Base-by-base conservation (phyloP, 1,140 invertebrate species). In the Drosophila willistoni region DNA sequence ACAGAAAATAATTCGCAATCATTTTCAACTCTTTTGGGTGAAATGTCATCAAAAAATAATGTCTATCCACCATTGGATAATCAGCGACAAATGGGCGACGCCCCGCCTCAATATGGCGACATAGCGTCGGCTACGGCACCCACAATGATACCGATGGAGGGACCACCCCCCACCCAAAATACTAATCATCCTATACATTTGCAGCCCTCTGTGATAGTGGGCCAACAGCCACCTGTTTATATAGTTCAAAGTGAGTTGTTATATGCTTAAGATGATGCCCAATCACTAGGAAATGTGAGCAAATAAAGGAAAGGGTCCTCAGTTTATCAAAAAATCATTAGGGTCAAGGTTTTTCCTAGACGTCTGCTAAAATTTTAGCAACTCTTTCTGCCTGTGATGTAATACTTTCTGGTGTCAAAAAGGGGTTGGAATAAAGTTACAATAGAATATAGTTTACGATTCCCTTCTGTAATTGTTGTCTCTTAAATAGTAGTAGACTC, bases 91-190 rank as follows among this genome's bases (percentile, higher is more conserved):
- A 13, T 39, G 19, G 7, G 17, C 1, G 68, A 64, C 1, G 34
- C 54, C 5, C 75, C 72, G 9, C 75, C 75, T 0, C 59, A 67
- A 17, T 78, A 78, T 47, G 68, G 64, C 13, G 72, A 78, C 9
- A 7, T 75, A 22, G 10, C 12, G 60, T 44, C 60, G 14, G 44
- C n/a, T n/a, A 34, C 41, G 12, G 66, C 41, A 2, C 71, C 75
- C 1, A 13, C 62, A 7, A 70, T 70, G 74, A 63, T 73, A 2
- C 74, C 74, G 9, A 5, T 22, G 44, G 44, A n/a, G 6, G 3
- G 12, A 39, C 12, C 36, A 39, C 12, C 36, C 22, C 10, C 29
- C 0, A 13, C 59, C 3, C 17, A 9, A 22, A 4, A 4, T 3
- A 12, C 17, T 5, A 7, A 17, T 12, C 9, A 7, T 12, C 44